Base-by-base conservation (phyloP, 2,797 vertebrate species). In the Trematomus bernacchii region DNA sequence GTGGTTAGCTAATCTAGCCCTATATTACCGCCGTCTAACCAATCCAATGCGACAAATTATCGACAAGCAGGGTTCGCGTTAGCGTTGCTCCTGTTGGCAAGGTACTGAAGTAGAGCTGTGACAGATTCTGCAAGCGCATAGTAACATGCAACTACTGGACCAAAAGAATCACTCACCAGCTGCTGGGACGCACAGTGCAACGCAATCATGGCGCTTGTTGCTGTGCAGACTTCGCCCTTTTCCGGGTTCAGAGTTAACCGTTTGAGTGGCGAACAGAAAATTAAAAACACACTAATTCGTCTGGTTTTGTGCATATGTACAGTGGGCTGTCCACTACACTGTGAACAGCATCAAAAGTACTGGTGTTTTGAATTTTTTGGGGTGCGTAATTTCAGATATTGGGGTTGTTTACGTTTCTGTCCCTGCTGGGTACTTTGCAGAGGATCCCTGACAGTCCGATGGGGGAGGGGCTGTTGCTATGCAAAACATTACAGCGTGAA, bases 161-260 rank as follows among this genome's bases (percentile, higher is more conserved):
- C 90, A 92, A 89, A 90, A 93, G 90, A 91, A 90, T 92, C 93
- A 95, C 95, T 95, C 92, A 94, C 93, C 94, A 94, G 94, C 91
- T 91, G 92, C 92, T 88, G 90, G 91, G 92, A 92, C 92, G 90
- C 91, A 51, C 87, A 65, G 79, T 84, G 93, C 93, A 86, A 94
- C 94, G 94, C 93, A 95, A 94, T 94, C 91, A 90, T 92, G 93
- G 94, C 92, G 94, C 93, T 94, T 96, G 95, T 96, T 96, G 95
- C 95, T 92, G 95, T 95, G 95, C 95, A 96, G 95, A 96, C 94
- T 95, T 95, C 85, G 82, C 91, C 89, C 85, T 10, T 92, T 93
- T 94, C 91, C 91, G 89, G 92, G 90, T 83, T 4, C 21, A 53
- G 13, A 55, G 67, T 95, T 95, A 95, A 96, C 95, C 66, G n/a